phyloP scores from a whole-genome alignment of 2,113 vertebrate genomes.

The Micronycteris hirsuta region DNA sequence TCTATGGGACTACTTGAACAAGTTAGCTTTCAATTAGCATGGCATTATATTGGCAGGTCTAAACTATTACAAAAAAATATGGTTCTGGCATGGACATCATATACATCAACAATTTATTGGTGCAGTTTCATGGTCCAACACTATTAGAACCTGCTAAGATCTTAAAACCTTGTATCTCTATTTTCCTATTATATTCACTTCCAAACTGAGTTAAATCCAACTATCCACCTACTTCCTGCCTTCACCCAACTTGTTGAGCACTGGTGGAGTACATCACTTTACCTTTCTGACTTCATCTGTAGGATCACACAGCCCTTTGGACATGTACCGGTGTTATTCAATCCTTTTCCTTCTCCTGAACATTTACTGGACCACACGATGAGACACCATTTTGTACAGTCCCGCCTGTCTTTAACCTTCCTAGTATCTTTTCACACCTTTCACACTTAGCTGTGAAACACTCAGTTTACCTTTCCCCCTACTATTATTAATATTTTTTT shows the following conservation, averaged over 20 bases:
- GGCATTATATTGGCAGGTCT: slow-evolving; percentile 15
- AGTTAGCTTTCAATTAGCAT: slow-evolving; percentile 41
- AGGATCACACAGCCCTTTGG: not conserved
- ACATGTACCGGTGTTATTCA: not conserved
- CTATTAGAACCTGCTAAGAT: not conserved
- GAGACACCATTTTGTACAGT: not conserved
- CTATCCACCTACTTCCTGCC: not conserved
- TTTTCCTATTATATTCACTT: not conserved
- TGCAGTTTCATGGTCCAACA: not conserved
- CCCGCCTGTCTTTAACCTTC: not conserved
- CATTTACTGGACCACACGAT: not conserved
- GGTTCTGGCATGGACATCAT: not conserved
- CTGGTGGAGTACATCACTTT: not conserved
- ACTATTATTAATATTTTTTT: not conserved
- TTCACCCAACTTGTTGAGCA: not conserved
- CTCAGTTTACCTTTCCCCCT: not conserved
- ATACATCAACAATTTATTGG: slow-evolving; percentile 17
- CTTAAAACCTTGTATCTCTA: not conserved
- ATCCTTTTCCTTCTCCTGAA: not conserved
- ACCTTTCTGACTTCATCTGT: not conserved
- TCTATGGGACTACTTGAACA: slow-evolving; percentile 16
- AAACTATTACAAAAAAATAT: slow-evolving; percentile 4
- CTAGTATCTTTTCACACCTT: not conserved
- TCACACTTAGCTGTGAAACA: not conserved
- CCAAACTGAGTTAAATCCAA: not conserved